Evolutionary conservation across 2,797 vertebrate genomes (phyloP).

Genomic region (Neosilurus mollespiculum): DNA sequence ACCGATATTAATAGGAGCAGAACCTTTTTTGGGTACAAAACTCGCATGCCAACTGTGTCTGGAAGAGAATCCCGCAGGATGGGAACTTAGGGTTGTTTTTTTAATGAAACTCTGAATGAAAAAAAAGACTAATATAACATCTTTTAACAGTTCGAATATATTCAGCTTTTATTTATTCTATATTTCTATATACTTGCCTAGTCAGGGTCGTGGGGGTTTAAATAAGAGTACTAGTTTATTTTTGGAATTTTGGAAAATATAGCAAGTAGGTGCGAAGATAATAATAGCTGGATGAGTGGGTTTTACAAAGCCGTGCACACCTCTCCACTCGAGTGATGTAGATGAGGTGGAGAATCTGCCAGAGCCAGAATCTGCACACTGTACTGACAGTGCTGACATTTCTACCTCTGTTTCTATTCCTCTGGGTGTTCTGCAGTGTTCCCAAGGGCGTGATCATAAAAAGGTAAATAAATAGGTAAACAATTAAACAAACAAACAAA

Average conservation of each 20-base stretch:
- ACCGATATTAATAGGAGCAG: not conserved
- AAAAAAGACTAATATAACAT: not conserved
- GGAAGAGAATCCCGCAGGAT: not conserved
- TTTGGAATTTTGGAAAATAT: not conserved
- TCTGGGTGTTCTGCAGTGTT: not conserved
- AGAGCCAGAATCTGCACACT: not conserved
- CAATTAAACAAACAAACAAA: no score
- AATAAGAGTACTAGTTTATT: not conserved
- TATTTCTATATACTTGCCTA: not conserved
- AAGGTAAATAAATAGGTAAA: no score
- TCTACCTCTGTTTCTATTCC: not conserved
- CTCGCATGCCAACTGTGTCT: not conserved
- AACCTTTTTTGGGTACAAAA: not conserved
- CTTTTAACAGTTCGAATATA: not conserved
- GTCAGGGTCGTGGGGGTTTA: not conserved
- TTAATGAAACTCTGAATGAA: not conserved
- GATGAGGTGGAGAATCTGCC: not conserved
- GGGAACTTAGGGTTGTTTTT: not conserved
- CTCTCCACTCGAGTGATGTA: not conserved
- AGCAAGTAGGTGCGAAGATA: not conserved
- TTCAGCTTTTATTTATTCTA: not conserved
- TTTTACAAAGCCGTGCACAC: not conserved
- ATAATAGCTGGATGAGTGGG: not conserved
- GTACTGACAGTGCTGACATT: not conserved
- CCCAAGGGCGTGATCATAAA: not conserved